phyloP scores from a whole-genome alignment of 1,140 invertebrate genomes.

The Temnothorax curvispinosus region DNA sequence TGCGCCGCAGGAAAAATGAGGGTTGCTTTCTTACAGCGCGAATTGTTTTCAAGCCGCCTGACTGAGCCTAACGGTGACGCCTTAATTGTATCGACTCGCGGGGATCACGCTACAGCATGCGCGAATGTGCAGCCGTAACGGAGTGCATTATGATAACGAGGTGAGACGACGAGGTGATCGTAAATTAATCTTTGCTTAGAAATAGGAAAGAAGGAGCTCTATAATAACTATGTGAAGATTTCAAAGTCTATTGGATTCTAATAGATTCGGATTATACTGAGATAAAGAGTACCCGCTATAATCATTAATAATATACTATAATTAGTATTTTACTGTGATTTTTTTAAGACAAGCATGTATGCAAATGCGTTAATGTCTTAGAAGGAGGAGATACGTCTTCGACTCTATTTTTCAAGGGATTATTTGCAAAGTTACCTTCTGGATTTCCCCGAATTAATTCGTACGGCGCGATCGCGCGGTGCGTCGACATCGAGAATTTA shows the following conservation, averaged over 20 bases:
- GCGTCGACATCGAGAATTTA: conserved; percentile 51
- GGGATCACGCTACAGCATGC: neutral
- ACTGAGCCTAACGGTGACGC: conserved; percentile 40
- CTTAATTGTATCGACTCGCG: conserved; percentile 52
- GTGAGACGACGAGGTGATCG: neutral
- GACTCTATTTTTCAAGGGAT: neutral
- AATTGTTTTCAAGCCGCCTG: conserved; percentile 39
- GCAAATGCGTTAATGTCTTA: neutral
- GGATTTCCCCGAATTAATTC: conserved; percentile 20
- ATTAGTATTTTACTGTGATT: neutral
- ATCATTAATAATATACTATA: neutral
- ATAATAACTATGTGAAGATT: neutral
- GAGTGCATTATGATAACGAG: conserved; percentile 16
- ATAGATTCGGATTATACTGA: neutral
- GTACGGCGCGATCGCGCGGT: neutral
- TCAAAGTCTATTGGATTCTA: neutral
- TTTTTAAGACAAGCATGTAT: neutral
- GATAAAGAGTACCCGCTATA: neutral
- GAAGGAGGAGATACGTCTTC: neutral
- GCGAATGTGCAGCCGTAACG: neutral
- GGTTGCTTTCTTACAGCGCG: conserved; percentile 40
- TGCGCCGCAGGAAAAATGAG: conserved; percentile 32
- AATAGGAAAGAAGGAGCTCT: neutral
- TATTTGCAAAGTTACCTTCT: neutral
- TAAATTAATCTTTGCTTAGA: conserved; percentile 3